phyloP scores from a whole-genome alignment of 2,113 vertebrate genomes.

The Syngnathoides biaculeatus region DNA sequence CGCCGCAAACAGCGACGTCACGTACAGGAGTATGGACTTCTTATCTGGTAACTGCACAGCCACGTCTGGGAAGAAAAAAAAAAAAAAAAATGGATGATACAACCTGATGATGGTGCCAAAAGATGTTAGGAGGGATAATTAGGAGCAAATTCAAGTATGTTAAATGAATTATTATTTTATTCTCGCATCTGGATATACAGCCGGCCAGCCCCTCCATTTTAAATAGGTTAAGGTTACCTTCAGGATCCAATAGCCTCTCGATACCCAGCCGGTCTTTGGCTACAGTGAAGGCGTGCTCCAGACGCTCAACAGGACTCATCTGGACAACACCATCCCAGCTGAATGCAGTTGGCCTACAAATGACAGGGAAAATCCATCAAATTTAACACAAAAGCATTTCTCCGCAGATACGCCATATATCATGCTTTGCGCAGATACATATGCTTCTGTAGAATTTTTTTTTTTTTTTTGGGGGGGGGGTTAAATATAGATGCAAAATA shows the following conservation, averaged over 20 bases:
- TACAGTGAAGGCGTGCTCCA: conserved; percentile 87
- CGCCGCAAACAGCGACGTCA: conserved; percentile 95
- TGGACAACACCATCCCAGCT: conserved; percentile 81
- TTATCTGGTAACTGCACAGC: conserved; percentile 95
- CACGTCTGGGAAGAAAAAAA: conserved; percentile 76
- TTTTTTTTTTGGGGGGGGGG: too few species aligned
- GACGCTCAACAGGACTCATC: conserved; percentile 79
- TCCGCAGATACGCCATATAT: background rate
- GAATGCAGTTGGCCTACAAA: conserved; percentile 83
- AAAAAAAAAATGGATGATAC: background rate
- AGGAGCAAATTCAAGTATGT: too few species aligned
- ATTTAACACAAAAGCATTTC: background rate
- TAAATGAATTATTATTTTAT: too few species aligned
- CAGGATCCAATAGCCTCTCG: conserved; percentile 91
- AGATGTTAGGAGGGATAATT: background rate
- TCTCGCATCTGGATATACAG: too few species aligned
- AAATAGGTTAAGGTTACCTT: conserved; percentile 72
- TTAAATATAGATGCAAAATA: background rate
- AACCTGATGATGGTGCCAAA: background rate
- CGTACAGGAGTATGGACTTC: conserved; percentile 98
- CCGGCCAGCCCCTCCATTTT: too few species aligned
- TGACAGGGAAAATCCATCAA: background rate
- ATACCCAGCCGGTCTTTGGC: conserved; percentile 88
- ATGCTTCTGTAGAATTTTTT: background rate
- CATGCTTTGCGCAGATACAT: background rate